phyloP scores from a whole-genome alignment of 2,888 invertebrate species.

The Anagyrus pseudococci region DNA sequence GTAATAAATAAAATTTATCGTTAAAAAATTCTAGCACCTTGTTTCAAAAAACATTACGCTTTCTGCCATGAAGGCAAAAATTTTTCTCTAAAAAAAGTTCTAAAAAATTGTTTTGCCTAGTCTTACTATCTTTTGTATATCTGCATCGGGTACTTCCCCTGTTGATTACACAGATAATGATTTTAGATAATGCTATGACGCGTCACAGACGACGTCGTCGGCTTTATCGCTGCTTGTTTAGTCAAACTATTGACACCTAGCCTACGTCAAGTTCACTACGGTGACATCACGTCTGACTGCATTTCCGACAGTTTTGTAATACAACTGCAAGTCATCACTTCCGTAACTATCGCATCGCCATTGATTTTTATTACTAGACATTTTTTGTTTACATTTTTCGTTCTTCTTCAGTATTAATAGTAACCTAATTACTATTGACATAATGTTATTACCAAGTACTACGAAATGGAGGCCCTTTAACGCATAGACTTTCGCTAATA shows the following conservation, averaged over 20 bases:
- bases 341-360: too few species aligned
- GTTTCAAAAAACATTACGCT: not conserved
- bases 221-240: conserved; percentile 3
- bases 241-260: conserved; percentile 15
- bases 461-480: too few species aligned
- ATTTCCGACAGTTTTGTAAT: not conserved
- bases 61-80: not conserved
- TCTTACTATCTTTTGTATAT: too few species aligned
- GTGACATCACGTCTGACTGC: not conserved
- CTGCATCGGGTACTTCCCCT: conserved; percentile 11
- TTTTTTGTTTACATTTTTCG: too few species aligned
- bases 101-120: not conserved
- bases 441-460: too few species aligned
- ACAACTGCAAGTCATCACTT: not conserved
- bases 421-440: too few species aligned
- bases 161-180: too few species aligned
- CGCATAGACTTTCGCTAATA: too few species aligned
- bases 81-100: conserved; percentile 1
- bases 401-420: too few species aligned
- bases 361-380: too few species aligned
- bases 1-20: too few species aligned
- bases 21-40: too few species aligned
- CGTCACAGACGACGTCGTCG: not conserved
- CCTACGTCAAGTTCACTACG: not conserved
- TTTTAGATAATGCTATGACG: conserved; percentile 1